These are phyloP conservation scores for Gadus macrocephalus DNA, from an alignment of 2,113 vertebrate species.

Conservation along the genomic window DNA sequence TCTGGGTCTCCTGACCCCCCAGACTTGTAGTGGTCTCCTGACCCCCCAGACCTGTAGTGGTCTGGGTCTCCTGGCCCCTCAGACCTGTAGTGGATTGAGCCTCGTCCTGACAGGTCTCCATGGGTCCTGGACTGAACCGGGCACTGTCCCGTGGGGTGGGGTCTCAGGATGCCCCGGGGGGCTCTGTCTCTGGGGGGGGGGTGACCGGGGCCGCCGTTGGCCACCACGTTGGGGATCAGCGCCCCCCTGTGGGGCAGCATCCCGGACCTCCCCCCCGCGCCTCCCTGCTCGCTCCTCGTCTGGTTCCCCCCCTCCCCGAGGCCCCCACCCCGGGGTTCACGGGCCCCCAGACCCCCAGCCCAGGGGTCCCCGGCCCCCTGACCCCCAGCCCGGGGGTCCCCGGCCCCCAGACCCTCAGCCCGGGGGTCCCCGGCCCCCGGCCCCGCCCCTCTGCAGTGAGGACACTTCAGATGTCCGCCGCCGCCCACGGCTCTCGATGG, in stretches of 20 bases:
- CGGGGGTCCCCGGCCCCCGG: slow-evolving; percentile 26
- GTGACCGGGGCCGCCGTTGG: slow-evolving; percentile 21
- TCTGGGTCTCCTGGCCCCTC: too few relatives aligned
- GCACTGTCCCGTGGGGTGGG: not conserved
- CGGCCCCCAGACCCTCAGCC: slow-evolving; percentile 17
- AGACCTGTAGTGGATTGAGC: too few relatives aligned
- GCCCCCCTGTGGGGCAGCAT: slow-evolving; percentile 1
- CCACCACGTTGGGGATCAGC: slow-evolving; percentile 12
- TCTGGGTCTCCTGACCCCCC: too few relatives aligned
- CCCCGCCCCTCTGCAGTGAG: slow-evolving; percentile 16
- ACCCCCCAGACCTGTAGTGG: too few relatives aligned
- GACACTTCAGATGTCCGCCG: slow-evolving; percentile 16
- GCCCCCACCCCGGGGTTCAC: slow-evolving; percentile 26
- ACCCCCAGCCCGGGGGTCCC: slow-evolving; percentile 27
- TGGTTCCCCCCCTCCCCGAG: slow-evolving; percentile 9
- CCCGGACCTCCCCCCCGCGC: slow-evolving; percentile 30
- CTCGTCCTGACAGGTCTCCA: too few relatives aligned
- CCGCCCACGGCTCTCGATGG: not conserved
- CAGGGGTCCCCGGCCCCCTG: slow-evolving; percentile 33
- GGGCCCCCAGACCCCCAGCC: slow-evolving; percentile 18
- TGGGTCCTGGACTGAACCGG: too few relatives aligned
- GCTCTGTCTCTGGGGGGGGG: slow-evolving; percentile 34
- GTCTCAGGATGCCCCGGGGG: slow-evolving; percentile 14
- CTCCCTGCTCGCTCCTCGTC: slow-evolving; percentile 3
- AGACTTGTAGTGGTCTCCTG: too few relatives aligned